phyloP scores from a whole-genome alignment of 2,797 vertebrate genomes.

The Eutrigla gurnardus region DNA sequence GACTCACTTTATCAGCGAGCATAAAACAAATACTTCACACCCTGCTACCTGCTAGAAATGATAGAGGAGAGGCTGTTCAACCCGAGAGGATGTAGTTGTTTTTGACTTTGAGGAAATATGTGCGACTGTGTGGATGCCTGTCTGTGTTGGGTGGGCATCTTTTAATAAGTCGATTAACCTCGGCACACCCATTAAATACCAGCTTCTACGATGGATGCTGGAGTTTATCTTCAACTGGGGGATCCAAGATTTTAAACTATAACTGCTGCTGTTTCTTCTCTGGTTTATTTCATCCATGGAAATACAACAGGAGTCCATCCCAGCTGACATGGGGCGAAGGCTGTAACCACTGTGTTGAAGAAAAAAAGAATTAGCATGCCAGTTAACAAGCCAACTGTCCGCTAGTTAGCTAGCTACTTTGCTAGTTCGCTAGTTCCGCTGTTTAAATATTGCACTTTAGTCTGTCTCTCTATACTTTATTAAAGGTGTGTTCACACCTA shows the following conservation, averaged over 20 bases:
- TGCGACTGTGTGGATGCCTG: not conserved
- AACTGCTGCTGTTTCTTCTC: slow-evolving; percentile 21
- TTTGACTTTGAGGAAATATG: not conserved
- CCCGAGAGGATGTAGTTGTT: slow-evolving; percentile 8
- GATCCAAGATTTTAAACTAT: not conserved
- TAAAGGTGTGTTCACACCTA: too few relatives aligned
- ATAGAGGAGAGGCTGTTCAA: slow-evolving; percentile 18
- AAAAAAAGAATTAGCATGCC: too few relatives aligned
- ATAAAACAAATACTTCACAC: slow-evolving; percentile 4
- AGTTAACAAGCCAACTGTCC: too few relatives aligned
- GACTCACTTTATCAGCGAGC: slow-evolving; percentile 1
- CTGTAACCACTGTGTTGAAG: too few relatives aligned
- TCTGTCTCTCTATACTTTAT: too few relatives aligned
- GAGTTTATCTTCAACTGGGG: slow-evolving; percentile 7
- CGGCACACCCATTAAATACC: slow-evolving; percentile 3
- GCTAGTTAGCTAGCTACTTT: too few relatives aligned
- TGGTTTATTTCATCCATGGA: not conserved
- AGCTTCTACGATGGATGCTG: slow-evolving; percentile 13
- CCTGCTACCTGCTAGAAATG: slow-evolving; percentile 13
- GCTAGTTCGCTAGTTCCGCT: too few relatives aligned
- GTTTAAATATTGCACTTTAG: too few relatives aligned
- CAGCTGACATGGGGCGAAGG: too few relatives aligned
- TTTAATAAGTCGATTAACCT: slow-evolving; percentile 40
- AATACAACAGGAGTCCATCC: too few relatives aligned
- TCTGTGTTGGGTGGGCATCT: slow-evolving; percentile 7